Evolutionary conservation across 2,888 invertebrate species (phyloP).

Genomic region (Andrena haemorrhoa): DNA sequence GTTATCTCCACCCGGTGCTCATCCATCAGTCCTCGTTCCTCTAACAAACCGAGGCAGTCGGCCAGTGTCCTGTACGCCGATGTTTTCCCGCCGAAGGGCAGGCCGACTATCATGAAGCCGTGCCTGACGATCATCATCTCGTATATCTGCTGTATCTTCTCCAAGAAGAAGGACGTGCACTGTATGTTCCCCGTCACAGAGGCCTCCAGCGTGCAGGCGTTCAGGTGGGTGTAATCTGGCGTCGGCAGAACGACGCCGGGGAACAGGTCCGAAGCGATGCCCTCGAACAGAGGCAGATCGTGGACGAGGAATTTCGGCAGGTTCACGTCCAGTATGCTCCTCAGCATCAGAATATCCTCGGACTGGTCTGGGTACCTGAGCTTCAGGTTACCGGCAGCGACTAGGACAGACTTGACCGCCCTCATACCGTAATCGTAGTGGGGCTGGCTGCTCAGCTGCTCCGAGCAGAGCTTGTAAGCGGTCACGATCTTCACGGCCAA

Average conservation of each 20-base stretch:
- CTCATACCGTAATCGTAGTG: conserved; percentile 99
- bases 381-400: conserved; percentile 96
- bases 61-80: conserved; percentile 94
- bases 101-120: conserved; percentile 97
- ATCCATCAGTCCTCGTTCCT: conserved; percentile 91
- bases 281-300: conserved; percentile 94
- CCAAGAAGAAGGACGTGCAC: conserved; percentile 93
- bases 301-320: conserved; percentile 96
- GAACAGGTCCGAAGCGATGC: conserved; percentile 97
- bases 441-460: conserved; percentile 96
- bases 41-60: conserved; percentile 90
- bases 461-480: conserved; percentile 96
- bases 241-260: conserved; percentile 93
- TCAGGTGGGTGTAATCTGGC: conserved; percentile 92
- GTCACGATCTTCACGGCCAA: conserved; percentile 97
- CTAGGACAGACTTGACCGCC: conserved; percentile 96
- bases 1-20: conserved; percentile 92
- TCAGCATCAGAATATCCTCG: conserved; percentile 94
- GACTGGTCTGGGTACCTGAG: conserved; percentile 94
- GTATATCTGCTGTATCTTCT: conserved; percentile 95
- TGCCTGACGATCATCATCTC: conserved; percentile 98
- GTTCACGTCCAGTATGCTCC: conserved; percentile 97
- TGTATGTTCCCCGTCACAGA: conserved; percentile 92
- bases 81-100: conserved; percentile 97
- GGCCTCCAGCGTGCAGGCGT: conserved; percentile 88